These are phyloP conservation scores for Elephas maximus DNA, from an alignment of 2,113 vertebrate genomes.

Conservation along the genomic window DNA sequence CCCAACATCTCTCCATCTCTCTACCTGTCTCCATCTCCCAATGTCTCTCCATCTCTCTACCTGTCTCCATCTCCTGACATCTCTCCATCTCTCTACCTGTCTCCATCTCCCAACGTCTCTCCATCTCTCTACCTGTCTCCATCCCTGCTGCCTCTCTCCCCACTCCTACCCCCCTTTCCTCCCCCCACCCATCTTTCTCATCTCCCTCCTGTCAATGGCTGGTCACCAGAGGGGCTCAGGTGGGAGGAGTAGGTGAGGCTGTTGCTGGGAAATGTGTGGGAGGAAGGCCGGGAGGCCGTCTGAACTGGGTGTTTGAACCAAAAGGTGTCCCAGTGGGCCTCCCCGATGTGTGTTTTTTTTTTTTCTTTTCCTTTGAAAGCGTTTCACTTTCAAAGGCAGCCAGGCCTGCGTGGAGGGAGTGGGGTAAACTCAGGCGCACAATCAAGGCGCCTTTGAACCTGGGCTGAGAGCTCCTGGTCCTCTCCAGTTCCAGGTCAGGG, in stretches of 20 bases:
- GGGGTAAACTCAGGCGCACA: conserved; percentile 68
- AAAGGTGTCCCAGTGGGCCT: conserved; percentile 44
- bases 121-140: not conserved
- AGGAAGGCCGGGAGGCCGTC: not conserved
- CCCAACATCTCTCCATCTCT: too few relatives aligned
- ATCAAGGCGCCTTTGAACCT: conserved; percentile 76
- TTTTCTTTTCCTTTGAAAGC: conserved; percentile 77
- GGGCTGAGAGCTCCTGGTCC: not conserved
- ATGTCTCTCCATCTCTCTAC: not conserved
- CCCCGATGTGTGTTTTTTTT: conserved; percentile 63
- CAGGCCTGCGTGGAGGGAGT: conserved; percentile 69
- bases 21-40: too few relatives aligned
- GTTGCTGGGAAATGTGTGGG: not conserved
- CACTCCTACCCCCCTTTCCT: not conserved
- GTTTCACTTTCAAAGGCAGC: conserved; percentile 80
- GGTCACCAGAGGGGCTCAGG: not conserved
- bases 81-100: not conserved
- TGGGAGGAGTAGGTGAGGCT: not conserved
- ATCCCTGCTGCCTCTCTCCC: not conserved
- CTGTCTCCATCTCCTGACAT: not conserved
- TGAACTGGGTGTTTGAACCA: conserved; percentile 80
- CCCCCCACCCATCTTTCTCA: not conserved
- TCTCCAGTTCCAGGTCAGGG: conserved; percentile 24
- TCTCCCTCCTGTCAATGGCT: not conserved
- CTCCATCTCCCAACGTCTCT: not conserved